These are phyloP conservation scores for Baryphthengus martii DNA, from an alignment of 2,113 vertebrate species.

Conservation along the genomic window DNA sequence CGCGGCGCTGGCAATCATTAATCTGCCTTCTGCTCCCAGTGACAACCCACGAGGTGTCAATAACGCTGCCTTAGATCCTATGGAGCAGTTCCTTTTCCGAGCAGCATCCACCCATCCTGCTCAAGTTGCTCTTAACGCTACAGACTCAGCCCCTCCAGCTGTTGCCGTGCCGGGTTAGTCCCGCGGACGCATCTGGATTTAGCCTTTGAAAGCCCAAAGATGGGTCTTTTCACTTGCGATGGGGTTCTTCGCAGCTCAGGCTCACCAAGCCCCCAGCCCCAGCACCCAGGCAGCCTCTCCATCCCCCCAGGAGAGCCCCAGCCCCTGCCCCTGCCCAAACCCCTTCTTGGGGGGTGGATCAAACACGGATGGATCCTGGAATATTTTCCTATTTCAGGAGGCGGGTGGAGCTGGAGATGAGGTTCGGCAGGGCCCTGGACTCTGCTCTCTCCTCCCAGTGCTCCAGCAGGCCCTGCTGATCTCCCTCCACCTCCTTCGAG, in stretches of 20 bases:
- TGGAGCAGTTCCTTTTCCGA: neutral
- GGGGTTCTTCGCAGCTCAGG: neutral
- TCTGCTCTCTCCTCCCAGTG: neutral
- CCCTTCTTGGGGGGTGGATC: neutral
- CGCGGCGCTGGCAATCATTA: neutral
- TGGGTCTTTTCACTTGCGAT: accelerated
- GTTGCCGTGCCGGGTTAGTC: neutral
- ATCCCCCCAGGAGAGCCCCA: neutral
- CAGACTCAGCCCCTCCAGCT: neutral
- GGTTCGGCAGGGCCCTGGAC: neutral
- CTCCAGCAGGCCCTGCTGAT: neutral
- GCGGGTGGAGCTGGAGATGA: neutral
- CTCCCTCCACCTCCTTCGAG: too few relatives aligned
- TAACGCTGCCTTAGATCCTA: neutral
- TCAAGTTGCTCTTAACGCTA: neutral
- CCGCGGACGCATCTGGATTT: accelerated
- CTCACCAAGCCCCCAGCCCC: neutral
- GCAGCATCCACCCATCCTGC: neutral
- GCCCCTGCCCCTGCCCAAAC: neutral
- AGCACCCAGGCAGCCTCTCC: neutral
- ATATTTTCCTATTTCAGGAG: neutral
- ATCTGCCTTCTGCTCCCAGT: accelerated
- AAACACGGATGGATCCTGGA: neutral
- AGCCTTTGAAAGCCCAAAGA: neutral
- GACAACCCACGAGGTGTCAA: accelerated